A percentile compares a stretch with the other conserved stretches of the same genome.
phyloP scores from a whole-genome alignment of 2,113 vertebrate genomes.

The Amazona guildingii region DNA sequence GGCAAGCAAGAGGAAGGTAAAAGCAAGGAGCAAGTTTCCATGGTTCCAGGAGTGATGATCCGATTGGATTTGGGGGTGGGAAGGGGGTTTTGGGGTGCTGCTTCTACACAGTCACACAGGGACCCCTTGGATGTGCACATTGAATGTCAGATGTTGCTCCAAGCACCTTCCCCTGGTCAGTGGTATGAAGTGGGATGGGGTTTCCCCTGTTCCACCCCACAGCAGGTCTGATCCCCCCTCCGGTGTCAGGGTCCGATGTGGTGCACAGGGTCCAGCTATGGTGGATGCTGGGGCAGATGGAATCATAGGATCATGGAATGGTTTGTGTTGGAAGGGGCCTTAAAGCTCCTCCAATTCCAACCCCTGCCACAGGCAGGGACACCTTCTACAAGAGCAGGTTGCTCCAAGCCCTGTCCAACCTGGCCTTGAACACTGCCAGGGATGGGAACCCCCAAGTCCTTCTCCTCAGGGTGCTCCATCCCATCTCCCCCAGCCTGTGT shows the following conservation, averaged over 20 bases:
- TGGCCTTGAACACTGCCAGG: neutral
- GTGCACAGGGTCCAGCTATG: fast-evolving
- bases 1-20: neutral
- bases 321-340: neutral
- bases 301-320: neutral
- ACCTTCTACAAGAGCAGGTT: neutral
- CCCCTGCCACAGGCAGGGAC: neutral
- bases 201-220: neutral
- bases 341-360: neutral
- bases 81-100: neutral
- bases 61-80: neutral
- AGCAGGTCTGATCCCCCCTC: neutral
- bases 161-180: neutral
- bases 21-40: neutral
- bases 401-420: neutral
- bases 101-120: neutral
- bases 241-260: no score
- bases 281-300: neutral
- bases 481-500: neutral
- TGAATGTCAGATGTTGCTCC: neutral
- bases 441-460: neutral
- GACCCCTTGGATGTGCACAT: neutral
- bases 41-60: neutral
- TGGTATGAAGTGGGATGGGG: neutral
- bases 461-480: neutral